A percentile compares a stretch with the other conserved stretches of the same genome.
Evolutionary conservation across 1,140 invertebrate species (phyloP).

Genomic region (Heliothis subflexa): DNA sequence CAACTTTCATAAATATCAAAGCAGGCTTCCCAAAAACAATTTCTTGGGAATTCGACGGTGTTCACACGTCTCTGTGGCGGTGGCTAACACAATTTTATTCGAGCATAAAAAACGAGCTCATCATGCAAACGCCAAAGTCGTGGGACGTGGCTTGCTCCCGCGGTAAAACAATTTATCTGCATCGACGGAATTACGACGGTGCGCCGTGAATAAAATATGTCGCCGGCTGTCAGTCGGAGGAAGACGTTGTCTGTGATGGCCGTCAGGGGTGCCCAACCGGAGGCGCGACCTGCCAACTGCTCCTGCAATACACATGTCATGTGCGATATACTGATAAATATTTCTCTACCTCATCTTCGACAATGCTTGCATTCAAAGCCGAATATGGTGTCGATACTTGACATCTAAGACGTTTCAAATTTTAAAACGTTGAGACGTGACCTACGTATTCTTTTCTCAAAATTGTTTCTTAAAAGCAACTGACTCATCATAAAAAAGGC

Average conservation of each 20-base stretch:
- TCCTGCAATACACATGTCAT: constrained; percentile 2
- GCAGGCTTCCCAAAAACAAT: constrained; percentile 80
- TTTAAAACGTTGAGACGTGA: constrained; percentile 13
- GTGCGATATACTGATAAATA: constrained; percentile 20
- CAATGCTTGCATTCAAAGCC: constrained; percentile 11
- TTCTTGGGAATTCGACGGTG: constrained; percentile 73
- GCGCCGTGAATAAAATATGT: constrained; percentile 85
- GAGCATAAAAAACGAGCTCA: constrained; percentile 85
- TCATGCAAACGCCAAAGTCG: constrained; percentile 83
- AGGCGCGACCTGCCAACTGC: constrained; percentile 24
- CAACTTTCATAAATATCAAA: constrained; percentile 85
- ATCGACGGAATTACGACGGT: constrained; percentile 83
- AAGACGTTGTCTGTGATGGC: constrained; percentile 63
- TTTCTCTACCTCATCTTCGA: constrained; percentile 16
- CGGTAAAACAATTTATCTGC: constrained; percentile 86
- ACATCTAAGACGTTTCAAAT: constrained; percentile 1
- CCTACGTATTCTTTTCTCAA: no score
- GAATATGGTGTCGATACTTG: constrained; percentile 8
- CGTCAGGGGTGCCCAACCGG: constrained; percentile 61
- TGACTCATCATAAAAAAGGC: no score
- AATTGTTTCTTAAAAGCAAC: no score
- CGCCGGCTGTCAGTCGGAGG: constrained; percentile 77
- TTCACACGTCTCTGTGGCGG: constrained; percentile 75
- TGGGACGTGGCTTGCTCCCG: constrained; percentile 77
- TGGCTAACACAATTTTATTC: constrained; percentile 85